Conservation (phyloP, 2,888 invertebrate genomes). For the Pyrrhia umbra region DNA sequence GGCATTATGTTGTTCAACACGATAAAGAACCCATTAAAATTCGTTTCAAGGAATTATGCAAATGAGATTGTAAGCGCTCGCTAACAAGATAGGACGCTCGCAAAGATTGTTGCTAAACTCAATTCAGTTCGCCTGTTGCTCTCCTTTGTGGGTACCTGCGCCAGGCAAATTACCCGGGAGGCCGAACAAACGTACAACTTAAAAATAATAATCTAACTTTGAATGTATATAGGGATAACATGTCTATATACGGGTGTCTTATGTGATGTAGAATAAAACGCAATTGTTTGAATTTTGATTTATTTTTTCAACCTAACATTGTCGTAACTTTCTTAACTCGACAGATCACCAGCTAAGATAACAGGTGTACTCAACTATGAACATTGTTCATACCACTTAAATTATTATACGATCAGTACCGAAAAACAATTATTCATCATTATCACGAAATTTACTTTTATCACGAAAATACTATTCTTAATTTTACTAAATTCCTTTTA, state of each 20-base stretch:
- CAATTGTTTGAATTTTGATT: slow-evolving; percentile 81
- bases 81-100: slow-evolving; percentile 80
- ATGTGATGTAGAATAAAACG: slow-evolving; percentile 72
- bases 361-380: slow-evolving; percentile 89
- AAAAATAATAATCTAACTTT: slow-evolving; percentile 56
- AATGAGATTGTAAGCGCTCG: slow-evolving; percentile 83
- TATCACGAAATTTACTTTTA: slow-evolving; percentile 89
- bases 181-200: slow-evolving; percentile 54
- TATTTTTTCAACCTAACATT: slow-evolving; percentile 90
- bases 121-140: slow-evolving; percentile 79
- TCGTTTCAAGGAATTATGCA: slow-evolving; percentile 85
- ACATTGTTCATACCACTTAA: slow-evolving; percentile 89
- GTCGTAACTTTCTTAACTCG: slow-evolving; percentile 87
- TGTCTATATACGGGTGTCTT: slow-evolving; percentile 9
- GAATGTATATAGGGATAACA: slow-evolving; percentile 14
- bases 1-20: slow-evolving; percentile 82
- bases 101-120: slow-evolving; percentile 84
- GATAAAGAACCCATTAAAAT: slow-evolving; percentile 84
- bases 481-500: slow-evolving; percentile 87
- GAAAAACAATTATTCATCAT: slow-evolving; percentile 87
- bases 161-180: slow-evolving; percentile 54
- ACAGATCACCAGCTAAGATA: slow-evolving; percentile 88
- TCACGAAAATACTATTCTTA: slow-evolving; percentile 89
- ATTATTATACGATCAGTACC: slow-evolving; percentile 88
- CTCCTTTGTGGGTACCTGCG: slow-evolving; percentile 66